phyloP scores from a whole-genome alignment of 2,888 invertebrate species.

The Leptinotarsa rubiginosa region DNA sequence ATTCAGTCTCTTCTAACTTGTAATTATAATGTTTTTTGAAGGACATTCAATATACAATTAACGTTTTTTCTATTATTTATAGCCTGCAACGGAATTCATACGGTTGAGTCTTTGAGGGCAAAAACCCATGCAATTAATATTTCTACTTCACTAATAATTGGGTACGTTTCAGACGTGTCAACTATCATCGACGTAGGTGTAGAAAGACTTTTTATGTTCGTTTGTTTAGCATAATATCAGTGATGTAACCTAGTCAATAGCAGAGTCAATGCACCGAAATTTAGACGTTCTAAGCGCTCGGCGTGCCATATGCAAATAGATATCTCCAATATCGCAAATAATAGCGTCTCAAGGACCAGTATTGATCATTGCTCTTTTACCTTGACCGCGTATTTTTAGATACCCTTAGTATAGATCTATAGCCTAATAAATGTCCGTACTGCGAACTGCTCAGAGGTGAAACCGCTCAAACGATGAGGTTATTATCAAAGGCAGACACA shows the following conservation, averaged over 20 bases:
- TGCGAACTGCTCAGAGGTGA: neutral
- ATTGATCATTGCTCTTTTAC: slow-evolving; percentile 48
- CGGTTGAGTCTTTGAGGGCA: neutral
- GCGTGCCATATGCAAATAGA: slow-evolving; percentile 27
- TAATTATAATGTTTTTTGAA: neutral
- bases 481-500: neutral
- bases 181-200: slow-evolving; percentile 12
- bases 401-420: slow-evolving; percentile 23
- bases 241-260: slow-evolving; percentile 11
- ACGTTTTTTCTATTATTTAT: neutral
- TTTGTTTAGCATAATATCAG: slow-evolving; percentile 21
- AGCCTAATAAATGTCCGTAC: slow-evolving; percentile 31
- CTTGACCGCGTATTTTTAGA: slow-evolving; percentile 42
- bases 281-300: neutral
- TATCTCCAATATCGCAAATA: slow-evolving; percentile 39
- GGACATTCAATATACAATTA: neutral
- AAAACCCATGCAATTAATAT: slow-evolving; percentile 13
- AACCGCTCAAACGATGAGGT: neutral
- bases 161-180: neutral
- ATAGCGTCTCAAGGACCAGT: slow-evolving; percentile 48
- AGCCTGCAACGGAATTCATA: slow-evolving; percentile 1
- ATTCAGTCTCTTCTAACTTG: too few relatives aligned
- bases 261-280: slow-evolving; percentile 17
- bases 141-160: slow-evolving; percentile 10
- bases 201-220: neutral